Percentiles rank a stretch among this genome's conserved stretches.
Conservation (phyloP, 2,797 vertebrate genomes). For the Crotalus adamanteus region DNA sequence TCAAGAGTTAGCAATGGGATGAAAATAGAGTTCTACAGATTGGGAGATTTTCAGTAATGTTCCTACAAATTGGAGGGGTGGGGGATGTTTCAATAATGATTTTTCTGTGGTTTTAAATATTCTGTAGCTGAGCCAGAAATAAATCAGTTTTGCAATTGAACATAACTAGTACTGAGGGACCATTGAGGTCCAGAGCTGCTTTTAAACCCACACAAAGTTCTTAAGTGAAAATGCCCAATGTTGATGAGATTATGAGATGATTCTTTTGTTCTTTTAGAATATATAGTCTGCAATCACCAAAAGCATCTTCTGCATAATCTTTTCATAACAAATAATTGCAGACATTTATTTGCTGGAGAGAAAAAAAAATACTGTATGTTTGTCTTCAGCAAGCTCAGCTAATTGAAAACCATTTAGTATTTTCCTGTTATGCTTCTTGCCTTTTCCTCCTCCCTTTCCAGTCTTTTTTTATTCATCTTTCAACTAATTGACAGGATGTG, state of each 20-base stretch:
- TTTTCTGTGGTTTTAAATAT: neutral
- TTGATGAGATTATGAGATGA: neutral
- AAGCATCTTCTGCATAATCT: conserved; percentile 1
- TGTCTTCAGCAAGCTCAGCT: conserved; percentile 27
- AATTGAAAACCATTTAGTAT: conserved; percentile 43
- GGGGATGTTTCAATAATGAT: neutral
- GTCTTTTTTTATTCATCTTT: conserved; percentile 35
- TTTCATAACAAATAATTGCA: conserved; percentile 49
- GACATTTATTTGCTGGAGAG: conserved; percentile 41
- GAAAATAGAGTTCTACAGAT: neutral
- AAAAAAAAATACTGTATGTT: conserved; percentile 35
- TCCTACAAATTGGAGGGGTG: neutral
- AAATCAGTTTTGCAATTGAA: neutral
- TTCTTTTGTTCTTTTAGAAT: neutral
- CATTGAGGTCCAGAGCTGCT: neutral
- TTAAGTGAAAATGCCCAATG: neutral
- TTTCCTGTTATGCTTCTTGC: conserved; percentile 43
- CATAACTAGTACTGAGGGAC: neutral
- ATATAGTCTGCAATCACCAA: neutral
- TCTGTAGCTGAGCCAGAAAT: neutral
- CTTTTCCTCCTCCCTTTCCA: conserved; percentile 26
- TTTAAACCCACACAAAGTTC: neutral
- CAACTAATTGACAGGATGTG: conserved; percentile 44
- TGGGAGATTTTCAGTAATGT: neutral
- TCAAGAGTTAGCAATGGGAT: neutral